Evolutionary conservation across 2,797 vertebrate genomes (phyloP).

Genomic region (Melanotaenia boesemani): DNA sequence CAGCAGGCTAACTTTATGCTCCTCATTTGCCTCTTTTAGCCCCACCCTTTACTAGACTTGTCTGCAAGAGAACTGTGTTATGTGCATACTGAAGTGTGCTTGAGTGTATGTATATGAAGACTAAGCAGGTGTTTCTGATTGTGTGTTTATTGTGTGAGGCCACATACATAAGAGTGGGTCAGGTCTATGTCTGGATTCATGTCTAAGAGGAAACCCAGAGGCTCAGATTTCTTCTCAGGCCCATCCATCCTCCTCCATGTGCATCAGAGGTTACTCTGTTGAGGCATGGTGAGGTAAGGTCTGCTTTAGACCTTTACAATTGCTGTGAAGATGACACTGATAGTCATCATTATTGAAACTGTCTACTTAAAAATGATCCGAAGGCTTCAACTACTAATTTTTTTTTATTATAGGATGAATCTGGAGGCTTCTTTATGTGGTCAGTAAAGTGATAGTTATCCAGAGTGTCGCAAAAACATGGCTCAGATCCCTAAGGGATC

Average conservation of each 20-base stretch:
- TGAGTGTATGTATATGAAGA: constrained; percentile 10
- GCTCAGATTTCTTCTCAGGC: constrained; percentile 72
- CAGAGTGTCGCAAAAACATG: neutral
- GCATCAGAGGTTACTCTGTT: constrained; percentile 66
- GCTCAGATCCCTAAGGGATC: neutral
- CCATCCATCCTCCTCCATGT: constrained; percentile 45
- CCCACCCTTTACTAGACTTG: constrained; percentile 71
- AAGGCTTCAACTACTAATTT: too few relatives aligned
- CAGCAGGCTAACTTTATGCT: too few relatives aligned
- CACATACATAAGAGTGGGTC: constrained; percentile 23
- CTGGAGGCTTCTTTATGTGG: neutral
- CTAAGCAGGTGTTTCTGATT: constrained; percentile 49
- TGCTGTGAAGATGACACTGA: neutral
- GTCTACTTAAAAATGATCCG: neutral
- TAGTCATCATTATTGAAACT: neutral
- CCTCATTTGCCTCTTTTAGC: too few relatives aligned
- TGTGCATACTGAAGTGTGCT: constrained; percentile 13
- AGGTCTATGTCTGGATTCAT: constrained; percentile 72
- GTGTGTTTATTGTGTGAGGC: constrained; percentile 16
- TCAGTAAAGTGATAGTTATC: constrained; percentile 1
- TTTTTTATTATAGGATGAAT: neutral
- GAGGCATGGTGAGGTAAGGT: constrained; percentile 48
- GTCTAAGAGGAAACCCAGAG: constrained; percentile 66
- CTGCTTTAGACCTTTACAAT: neutral
- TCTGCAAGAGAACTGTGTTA: constrained; percentile 65